Evolutionary conservation across 2,888 invertebrate genomes (phyloP), one percentile per base, ranked within the genome.

Genomic region (Galerucella pusilla): DNA sequence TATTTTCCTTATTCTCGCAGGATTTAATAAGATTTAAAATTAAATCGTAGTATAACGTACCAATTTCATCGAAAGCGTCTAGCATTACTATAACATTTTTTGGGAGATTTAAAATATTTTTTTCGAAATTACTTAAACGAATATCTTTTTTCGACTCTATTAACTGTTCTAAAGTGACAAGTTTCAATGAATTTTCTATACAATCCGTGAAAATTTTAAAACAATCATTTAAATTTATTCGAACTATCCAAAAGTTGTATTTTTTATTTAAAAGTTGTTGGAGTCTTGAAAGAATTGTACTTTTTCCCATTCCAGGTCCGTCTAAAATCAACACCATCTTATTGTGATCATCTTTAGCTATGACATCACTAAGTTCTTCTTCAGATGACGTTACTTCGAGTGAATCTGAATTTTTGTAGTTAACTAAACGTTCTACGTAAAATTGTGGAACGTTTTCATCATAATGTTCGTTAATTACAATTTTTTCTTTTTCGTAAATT

Each of bases 41-140:
- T n/a, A 75, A 42, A 14, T 70, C 52, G 16, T 65, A 64, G 12
- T 70, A 74, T 14, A 45, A n/a, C 4, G 70, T 66, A 42, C 70
- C 70, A 2, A 74, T 66, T 65, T 74, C 74, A 28, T 74, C 74
- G 9, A 70, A 65, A 20, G 65, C 74, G 46, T 74, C 74, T 11
- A 71, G 52, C 54, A 71, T 54, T 9, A 71, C 10, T 28, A 71
- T 42, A 3, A 71, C 42, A 52, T 65, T 64, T 25, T 64, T 9
- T 2, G 52, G 16, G 2, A 71, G 49, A 4, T 54, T 12, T 11
- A 71, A 64, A 10, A 71, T n/a, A n/a, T 71, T 60, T 16, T 52
- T 54, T 9, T 64, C 65, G 35, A 67, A 67, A 10, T 14, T 59
- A 25, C 16, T 28, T 20, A n/a, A 14, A 6, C 20, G 45, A 16